phyloP scores from a whole-genome alignment of 2,797 vertebrate species.

The Chiloscyllium punctatum region DNA sequence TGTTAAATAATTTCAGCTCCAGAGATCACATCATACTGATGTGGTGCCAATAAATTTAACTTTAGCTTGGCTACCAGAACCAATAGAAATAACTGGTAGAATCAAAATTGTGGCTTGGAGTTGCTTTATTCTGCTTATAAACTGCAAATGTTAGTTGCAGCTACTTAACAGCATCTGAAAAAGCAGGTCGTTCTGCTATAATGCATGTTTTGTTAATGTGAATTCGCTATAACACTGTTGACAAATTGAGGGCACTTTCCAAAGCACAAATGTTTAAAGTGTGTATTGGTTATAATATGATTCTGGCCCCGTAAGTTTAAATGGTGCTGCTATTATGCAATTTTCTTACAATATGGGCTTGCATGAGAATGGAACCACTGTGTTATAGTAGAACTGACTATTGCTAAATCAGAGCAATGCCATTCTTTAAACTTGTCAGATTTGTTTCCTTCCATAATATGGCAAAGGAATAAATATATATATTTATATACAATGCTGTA shows the following conservation, averaged over 20 bases:
- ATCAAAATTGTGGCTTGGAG: neutral
- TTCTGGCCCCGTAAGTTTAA: too few relatives aligned
- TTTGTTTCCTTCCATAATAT: neutral
- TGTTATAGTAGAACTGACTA: too few relatives aligned
- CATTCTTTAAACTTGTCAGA: neutral
- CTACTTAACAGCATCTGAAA: neutral
- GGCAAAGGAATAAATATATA: slow-evolving; percentile 24
- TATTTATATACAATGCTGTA: slow-evolving; percentile 5
- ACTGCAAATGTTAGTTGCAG: neutral
- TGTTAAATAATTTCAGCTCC: neutral
- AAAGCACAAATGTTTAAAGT: too few relatives aligned
- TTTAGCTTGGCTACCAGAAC: neutral
- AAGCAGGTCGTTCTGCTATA: too few relatives aligned
- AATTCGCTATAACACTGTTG: too few relatives aligned
- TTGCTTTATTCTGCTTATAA: neutral
- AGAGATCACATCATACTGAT: neutral
- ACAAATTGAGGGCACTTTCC: too few relatives aligned
- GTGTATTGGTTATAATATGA: too few relatives aligned
- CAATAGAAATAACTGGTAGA: neutral
- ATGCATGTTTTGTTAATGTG: too few relatives aligned
- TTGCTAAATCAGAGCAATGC: neutral
- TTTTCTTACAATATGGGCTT: too few relatives aligned
- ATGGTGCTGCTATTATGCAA: too few relatives aligned
- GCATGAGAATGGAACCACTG: too few relatives aligned
- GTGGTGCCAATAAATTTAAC: neutral